Evolutionary conservation across 1,140 invertebrate species (phyloP), one percentile per base, ranked within the genome.

Genomic region (Gerris buenoi): DNA sequence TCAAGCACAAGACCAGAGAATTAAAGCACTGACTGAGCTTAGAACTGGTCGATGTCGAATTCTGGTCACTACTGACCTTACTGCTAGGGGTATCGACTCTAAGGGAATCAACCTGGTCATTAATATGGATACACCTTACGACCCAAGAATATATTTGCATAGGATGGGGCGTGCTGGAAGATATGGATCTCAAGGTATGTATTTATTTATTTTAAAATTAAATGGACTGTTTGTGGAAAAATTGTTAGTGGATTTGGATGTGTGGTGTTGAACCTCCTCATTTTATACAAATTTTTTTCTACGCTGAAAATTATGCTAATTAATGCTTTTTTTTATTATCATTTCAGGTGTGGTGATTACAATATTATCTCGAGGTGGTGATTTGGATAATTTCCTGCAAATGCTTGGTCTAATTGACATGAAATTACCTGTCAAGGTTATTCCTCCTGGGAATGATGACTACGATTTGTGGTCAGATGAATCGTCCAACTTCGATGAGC

Each of bases 121-220:
- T 13, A 97, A 98, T 78, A 82, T 97, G 72, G 95, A 98, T 76
- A 75, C 89, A 57, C 93, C 97, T 1, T 73, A 71, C 63, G 87
- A 94, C 74, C 81, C 83, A 71, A 86, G 90, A 65, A 96, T 91
- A 1, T 98, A 98, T 82, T 82, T 98, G 67, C 97, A 98, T 79
- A 83, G 96, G 75, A 94, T 97, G 74, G 96, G 96, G 3, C 83
- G 95, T 72, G 93, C 93, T 64, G 96, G 95, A 1, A 81, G 96
- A 71, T 98, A 87, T 80, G 91, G 91, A 1, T 86, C 88, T 22
- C 81, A 83, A 73, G 90, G 89, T 66, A 81, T 10, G 46, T 15
- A 56, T 15, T 18, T 22, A n/a, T n/a, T n/a, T n/a, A n/a, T n/a
- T n/a, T n/a, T n/a, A n/a, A n/a, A n/a, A n/a, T n/a, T n/a, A n/a